Evolutionary conservation across 2,113 vertebrate species (phyloP).

Genomic region (Lonchura striata): DNA sequence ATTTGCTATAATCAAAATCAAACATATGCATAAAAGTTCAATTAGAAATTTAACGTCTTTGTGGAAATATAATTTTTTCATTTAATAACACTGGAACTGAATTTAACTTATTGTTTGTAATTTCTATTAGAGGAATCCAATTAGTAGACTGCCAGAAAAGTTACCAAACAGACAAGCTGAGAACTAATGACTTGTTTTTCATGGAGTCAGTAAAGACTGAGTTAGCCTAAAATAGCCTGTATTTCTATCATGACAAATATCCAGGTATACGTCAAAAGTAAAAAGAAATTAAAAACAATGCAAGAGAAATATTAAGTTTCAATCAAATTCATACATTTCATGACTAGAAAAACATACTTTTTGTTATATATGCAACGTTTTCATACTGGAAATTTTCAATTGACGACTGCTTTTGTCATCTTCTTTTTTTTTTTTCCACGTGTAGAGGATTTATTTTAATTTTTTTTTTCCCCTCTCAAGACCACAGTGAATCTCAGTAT

Average conservation of each 20-base stretch:
- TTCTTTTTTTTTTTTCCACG: not conserved
- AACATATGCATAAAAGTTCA: not conserved
- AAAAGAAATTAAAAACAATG: not conserved
- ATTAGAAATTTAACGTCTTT: not conserved
- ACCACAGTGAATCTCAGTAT: not conserved
- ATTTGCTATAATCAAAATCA: conserved; percentile 17
- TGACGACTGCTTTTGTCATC: rapidly evolving
- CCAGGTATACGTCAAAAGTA: not conserved
- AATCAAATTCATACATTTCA: not conserved
- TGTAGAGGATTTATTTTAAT: not conserved
- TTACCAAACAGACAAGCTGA: not conserved
- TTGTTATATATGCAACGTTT: not conserved
- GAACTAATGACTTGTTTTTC: not conserved
- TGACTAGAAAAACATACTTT: not conserved
- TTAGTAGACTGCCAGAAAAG: not conserved
- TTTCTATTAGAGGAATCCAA: not conserved
- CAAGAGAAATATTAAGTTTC: not conserved
- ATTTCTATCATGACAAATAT: not conserved
- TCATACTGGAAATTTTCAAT: not conserved
- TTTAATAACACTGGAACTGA: not conserved
- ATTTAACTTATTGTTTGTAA: not conserved
- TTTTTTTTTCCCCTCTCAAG: not conserved
- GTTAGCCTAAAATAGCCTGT: not conserved
- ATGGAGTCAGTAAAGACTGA: not conserved
- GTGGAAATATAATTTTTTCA: not conserved